Conservation (phyloP, 1,140 invertebrate species). For the Ips nitidus region DNA sequence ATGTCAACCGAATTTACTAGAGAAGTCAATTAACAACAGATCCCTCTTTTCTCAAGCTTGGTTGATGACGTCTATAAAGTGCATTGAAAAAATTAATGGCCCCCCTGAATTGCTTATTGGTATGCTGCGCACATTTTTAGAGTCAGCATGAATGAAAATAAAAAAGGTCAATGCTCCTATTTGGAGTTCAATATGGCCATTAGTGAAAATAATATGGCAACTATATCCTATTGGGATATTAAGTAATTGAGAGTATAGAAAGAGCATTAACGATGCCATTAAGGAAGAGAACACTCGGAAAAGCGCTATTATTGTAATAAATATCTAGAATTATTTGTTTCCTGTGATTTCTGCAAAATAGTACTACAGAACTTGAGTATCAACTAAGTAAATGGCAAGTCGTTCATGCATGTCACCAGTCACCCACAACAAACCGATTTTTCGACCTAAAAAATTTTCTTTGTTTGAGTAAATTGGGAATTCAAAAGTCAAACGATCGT, state of each 20-base stretch:
- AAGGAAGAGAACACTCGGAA: too few species aligned
- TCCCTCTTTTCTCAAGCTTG: background rate
- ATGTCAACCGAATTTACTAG: background rate
- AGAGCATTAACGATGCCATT: too few species aligned
- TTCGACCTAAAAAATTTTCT: conserved; percentile 19
- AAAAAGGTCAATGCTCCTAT: conserved; percentile 7
- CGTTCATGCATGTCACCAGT: too few species aligned
- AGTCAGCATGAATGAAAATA: conserved; percentile 6
- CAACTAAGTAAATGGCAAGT: too few species aligned
- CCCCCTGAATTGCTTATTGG: background rate
- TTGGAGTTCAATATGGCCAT: conserved; percentile 11
- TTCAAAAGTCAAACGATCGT: conserved; percentile 19
- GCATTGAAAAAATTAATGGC: conserved; percentile 1
- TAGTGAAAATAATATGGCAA: conserved; percentile 12
- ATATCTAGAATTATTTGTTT: too few species aligned
- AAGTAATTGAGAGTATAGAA: too few species aligned
- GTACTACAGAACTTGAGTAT: too few species aligned
- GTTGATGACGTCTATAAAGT: background rate
- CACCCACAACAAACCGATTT: background rate
- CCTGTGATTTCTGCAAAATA: too few species aligned
- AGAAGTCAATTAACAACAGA: background rate
- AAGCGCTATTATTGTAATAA: too few species aligned
- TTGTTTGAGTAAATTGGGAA: conserved; percentile 21
- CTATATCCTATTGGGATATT: background rate
- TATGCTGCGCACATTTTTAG: background rate